phyloP scores from a whole-genome alignment of 2,113 vertebrate species.

The Pionites leucogaster region DNA sequence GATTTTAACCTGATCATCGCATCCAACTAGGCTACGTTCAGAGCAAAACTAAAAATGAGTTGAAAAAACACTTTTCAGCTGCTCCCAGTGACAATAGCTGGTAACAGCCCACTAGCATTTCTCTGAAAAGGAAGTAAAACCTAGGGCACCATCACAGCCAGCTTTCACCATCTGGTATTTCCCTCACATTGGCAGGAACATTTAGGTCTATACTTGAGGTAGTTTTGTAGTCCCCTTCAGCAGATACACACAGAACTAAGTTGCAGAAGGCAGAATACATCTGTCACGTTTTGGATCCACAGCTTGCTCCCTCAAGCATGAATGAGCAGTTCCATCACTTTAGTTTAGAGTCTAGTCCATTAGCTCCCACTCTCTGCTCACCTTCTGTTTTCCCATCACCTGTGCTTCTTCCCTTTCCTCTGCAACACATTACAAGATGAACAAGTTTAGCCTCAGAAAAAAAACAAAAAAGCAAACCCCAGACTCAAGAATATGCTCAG shows the following conservation, averaged over 20 bases:
- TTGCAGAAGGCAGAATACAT: not conserved
- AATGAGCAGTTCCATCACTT: not conserved
- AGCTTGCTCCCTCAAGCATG: not conserved
- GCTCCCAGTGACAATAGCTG: slow-evolving; percentile 5
- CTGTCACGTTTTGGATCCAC: not conserved
- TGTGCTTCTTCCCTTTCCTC: not conserved
- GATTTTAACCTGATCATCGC: not conserved
- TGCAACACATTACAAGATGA: not conserved
- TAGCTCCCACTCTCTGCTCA: not conserved
- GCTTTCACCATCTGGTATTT: not conserved
- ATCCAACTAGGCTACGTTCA: not conserved
- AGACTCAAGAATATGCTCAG: not conserved
- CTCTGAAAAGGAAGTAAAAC: not conserved
- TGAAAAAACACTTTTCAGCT: not conserved
- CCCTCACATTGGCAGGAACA: not conserved
- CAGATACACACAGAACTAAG: not conserved
- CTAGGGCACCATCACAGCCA: not conserved
- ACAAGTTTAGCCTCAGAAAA: not conserved
- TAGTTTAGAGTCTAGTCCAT: not conserved
- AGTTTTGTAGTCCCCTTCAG: not conserved
- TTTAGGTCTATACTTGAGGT: not conserved
- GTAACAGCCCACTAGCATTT: not conserved
- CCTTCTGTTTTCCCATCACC: not conserved
- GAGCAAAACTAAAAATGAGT: not conserved
- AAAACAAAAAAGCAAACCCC: not conserved